Evolutionary conservation across 2,113 vertebrate genomes (phyloP).

Genomic region (Kryptolebias marmoratus): DNA sequence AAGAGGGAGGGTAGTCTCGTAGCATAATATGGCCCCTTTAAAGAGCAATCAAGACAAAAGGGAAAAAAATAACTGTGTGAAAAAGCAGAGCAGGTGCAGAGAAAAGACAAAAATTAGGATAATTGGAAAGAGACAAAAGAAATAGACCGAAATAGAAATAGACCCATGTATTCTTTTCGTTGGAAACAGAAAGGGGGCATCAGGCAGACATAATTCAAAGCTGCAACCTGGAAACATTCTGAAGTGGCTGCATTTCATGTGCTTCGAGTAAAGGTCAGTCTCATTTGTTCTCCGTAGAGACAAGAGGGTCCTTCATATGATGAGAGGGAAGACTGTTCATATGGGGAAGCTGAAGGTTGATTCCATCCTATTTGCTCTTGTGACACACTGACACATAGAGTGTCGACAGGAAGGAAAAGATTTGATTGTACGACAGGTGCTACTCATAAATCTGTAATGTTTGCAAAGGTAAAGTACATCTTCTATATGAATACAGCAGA

Average conservation of each 20-base stretch:
- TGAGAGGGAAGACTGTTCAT: slow-evolving; percentile 33
- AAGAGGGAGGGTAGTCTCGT: too few relatives aligned
- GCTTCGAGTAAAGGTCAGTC: slow-evolving; percentile 49
- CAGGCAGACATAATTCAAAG: slow-evolving; percentile 29
- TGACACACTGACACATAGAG: slow-evolving; percentile 5
- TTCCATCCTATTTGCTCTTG: slow-evolving; percentile 23
- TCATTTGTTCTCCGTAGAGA: slow-evolving; percentile 55
- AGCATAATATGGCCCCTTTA: not conserved
- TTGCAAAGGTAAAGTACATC: not conserved
- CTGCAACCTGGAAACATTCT: not conserved
- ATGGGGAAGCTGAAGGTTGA: slow-evolving; percentile 53
- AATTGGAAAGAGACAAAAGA: slow-evolving; percentile 2
- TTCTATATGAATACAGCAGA: slow-evolving; percentile 15
- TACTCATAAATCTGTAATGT: slow-evolving; percentile 58
- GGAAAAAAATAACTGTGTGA: not conserved
- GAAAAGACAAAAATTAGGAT: slow-evolving; percentile 5
- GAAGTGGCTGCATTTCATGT: slow-evolving; percentile 26
- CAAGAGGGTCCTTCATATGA: slow-evolving; percentile 55
- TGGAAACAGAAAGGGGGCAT: slow-evolving; percentile 37
- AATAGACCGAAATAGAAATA: slow-evolving; percentile 5
- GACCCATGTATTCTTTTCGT: slow-evolving; percentile 7
- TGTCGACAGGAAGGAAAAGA: slow-evolving; percentile 41
- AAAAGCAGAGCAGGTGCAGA: not conserved
- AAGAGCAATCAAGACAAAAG: not conserved
- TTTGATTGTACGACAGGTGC: slow-evolving; percentile 56